Evolutionary conservation across 2,888 invertebrate genomes (phyloP).

Genomic region (Tethea ocularis): DNA sequence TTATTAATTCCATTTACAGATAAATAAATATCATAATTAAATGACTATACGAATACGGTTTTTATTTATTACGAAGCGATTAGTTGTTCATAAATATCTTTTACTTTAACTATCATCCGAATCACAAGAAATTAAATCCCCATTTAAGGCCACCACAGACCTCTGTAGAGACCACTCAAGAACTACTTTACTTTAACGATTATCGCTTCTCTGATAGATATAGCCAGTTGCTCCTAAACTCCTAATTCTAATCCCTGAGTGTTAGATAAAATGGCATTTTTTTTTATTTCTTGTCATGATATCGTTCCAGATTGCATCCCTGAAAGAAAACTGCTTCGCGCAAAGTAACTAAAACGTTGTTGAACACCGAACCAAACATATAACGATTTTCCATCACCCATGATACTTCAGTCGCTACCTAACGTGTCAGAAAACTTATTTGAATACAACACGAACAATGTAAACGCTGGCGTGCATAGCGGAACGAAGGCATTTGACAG

Average conservation of each 20-base stretch:
- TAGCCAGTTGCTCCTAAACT: background rate
- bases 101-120: background rate
- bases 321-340: background rate
- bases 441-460: constrained; percentile 45
- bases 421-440: constrained; percentile 46
- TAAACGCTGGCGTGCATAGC: constrained; percentile 48
- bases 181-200: background rate
- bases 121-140: background rate
- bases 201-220: background rate
- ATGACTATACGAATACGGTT: background rate
- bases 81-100: background rate
- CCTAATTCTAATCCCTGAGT: background rate
- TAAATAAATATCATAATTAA: background rate
- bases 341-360: constrained; percentile 9
- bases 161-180: background rate
- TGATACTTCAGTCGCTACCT: constrained; percentile 12
- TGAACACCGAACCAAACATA: background rate
- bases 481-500: constrained; percentile 62
- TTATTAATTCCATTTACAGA: background rate
- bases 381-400: constrained; percentile 10
- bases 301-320: background rate
- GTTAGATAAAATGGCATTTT: background rate
- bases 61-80: background rate
- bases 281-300: background rate
- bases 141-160: background rate